Conservation (phyloP, 1,140 invertebrate species). For the Lethocerus indicus region DNA sequence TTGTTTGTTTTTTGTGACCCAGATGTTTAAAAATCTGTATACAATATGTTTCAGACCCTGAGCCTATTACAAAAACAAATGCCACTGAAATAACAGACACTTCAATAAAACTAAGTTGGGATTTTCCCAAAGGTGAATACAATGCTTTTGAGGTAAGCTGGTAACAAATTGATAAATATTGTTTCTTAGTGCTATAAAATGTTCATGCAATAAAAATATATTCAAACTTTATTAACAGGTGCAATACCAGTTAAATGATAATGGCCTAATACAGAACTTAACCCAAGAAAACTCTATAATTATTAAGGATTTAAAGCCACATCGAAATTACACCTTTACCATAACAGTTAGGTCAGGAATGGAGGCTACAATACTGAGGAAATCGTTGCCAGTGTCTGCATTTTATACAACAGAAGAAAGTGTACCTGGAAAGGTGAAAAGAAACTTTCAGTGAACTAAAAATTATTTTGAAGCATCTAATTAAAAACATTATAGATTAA, state of each 20-base stretch:
- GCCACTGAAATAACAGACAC: slow-evolving; percentile 61
- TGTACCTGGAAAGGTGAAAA: slow-evolving; percentile 45
- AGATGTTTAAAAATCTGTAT: too few species aligned
- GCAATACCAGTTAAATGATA: slow-evolving; percentile 56
- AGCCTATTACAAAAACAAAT: slow-evolving; percentile 59
- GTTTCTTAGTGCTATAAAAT: too few species aligned
- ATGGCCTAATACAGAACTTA: slow-evolving; percentile 49
- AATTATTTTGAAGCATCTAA: not conserved
- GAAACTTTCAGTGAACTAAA: not conserved
- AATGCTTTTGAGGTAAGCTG: slow-evolving; percentile 54
- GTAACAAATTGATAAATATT: too few species aligned
- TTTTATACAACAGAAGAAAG: slow-evolving; percentile 70
- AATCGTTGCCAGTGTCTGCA: slow-evolving; percentile 57
- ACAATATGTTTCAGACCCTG: slow-evolving; percentile 42
- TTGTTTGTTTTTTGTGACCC: too few species aligned
- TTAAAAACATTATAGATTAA: too few species aligned
- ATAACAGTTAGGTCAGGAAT: slow-evolving; percentile 66
- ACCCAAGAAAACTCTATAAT: slow-evolving; percentile 51
- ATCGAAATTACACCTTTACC: slow-evolving; percentile 80
- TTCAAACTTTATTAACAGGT: slow-evolving; percentile 28
- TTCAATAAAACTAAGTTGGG: slow-evolving; percentile 64
- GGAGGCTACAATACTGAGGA: slow-evolving; percentile 52
- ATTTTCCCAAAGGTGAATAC: slow-evolving; percentile 62
- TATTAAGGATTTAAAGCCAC: slow-evolving; percentile 54
- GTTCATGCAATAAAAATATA: not conserved